A percentile compares a stretch with the other conserved stretches of the same genome.
These are phyloP conservation scores for Harlomillsia oculata DNA, from an alignment of 1,140 invertebrate species.

Conservation along the genomic window DNA sequence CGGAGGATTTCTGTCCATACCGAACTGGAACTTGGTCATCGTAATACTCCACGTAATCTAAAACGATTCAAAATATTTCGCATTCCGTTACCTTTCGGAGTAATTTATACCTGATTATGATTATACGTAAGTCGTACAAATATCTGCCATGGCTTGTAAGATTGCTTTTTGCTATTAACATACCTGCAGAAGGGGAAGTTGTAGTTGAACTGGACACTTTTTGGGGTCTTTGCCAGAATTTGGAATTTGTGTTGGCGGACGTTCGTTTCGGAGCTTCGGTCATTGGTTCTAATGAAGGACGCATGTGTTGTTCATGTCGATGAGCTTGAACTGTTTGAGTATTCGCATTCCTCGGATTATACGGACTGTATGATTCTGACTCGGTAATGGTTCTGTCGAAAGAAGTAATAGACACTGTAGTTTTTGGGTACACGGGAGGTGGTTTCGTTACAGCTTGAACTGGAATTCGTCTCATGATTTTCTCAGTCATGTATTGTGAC, in stretches of 20 bases:
- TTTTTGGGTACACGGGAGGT: background rate
- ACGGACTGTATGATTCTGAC: too few relatives aligned
- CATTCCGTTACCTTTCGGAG: constrained; percentile 4
- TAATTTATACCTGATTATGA: background rate
- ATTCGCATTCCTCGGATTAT: constrained; percentile 16
- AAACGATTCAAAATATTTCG: background rate
- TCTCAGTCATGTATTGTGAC: background rate
- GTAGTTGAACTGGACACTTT: background rate
- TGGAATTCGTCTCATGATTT: background rate
- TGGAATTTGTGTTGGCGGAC: background rate
- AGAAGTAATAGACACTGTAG: background rate
- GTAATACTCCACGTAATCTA: constrained; percentile 19
- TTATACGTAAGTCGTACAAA: too few relatives aligned
- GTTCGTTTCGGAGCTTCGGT: background rate
- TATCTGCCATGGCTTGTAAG: too few relatives aligned
- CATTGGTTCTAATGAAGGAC: constrained; percentile 4
- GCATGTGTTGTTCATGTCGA: constrained; percentile 23
- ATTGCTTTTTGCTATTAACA: background rate
- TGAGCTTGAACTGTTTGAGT: constrained; percentile 13
- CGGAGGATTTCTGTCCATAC: constrained; percentile 15
- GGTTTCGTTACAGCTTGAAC: constrained; percentile 4
- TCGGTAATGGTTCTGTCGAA: constrained; percentile 2
- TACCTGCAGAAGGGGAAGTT: background rate
- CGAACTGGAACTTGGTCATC: constrained; percentile 1
- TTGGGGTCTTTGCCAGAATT: background rate